Conservation (phyloP, 2,888 invertebrate species). For the Andrena chrysosceles region DNA sequence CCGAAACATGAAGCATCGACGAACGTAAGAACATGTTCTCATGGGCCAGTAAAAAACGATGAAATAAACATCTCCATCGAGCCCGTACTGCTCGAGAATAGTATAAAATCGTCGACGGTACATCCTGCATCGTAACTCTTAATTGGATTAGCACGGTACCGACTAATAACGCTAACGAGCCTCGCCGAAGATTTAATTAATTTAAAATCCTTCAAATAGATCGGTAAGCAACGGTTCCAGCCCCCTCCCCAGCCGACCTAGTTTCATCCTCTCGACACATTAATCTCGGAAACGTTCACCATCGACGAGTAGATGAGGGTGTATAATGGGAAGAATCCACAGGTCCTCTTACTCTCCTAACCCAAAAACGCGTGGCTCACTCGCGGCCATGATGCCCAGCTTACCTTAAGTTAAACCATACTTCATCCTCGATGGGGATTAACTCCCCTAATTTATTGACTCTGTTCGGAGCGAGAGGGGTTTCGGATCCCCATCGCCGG, state of each 20-base stretch:
- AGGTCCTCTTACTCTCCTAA: conserved; percentile 28
- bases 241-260: conserved; percentile 38
- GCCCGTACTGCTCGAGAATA: neutral
- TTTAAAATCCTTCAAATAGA: conserved; percentile 24
- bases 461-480: conserved; percentile 44
- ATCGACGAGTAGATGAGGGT: conserved; percentile 20
- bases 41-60: conserved; percentile 21
- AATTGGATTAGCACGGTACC: conserved; percentile 3
- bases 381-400: conserved; percentile 10
- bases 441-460: conserved; percentile 77
- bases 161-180: neutral
- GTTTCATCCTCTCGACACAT: conserved; percentile 45
- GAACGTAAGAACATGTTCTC: conserved; percentile 27
- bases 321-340: conserved; percentile 24
- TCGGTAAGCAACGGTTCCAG: neutral
- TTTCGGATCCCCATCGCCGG: conserved; percentile 45
- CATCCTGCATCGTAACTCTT: neutral
- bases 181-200: conserved; percentile 22
- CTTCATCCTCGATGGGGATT: conserved; percentile 66
- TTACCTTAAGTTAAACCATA: conserved; percentile 71
- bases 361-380: conserved; percentile 14
- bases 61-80: conserved; percentile 4
- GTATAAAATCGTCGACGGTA: neutral
- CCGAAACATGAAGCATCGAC: conserved; percentile 5
- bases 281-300: conserved; percentile 62